Percentiles rank a stretch among this genome's conserved stretches.
These are phyloP conservation scores for Euzophera pinguis DNA, from an alignment of 2,888 invertebrate species.

Conservation along the genomic window DNA sequence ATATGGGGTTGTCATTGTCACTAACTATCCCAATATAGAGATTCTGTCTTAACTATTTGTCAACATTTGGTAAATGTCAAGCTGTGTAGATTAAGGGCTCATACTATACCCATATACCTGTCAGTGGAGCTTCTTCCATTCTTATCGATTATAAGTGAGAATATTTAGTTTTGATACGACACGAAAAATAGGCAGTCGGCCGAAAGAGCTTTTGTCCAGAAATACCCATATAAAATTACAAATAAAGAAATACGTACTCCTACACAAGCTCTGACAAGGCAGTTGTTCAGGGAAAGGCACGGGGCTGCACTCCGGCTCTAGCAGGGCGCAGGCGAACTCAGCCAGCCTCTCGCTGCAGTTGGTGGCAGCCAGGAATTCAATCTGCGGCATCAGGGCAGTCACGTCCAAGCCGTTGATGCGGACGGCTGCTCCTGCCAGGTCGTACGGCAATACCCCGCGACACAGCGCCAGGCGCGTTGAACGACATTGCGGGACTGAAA, in stretches of 20 bases:
- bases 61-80: too few species aligned
- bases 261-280: slow-evolving; percentile 83
- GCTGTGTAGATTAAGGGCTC: too few species aligned
- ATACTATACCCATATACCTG: too few species aligned
- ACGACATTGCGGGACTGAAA: slow-evolving; percentile 71
- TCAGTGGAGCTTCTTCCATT: too few species aligned
- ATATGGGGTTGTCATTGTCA: too few species aligned
- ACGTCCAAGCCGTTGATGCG: slow-evolving; percentile 57
- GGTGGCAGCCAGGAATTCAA: slow-evolving; percentile 80
- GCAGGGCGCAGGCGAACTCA: slow-evolving; percentile 81
- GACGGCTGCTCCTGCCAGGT: slow-evolving; percentile 77
- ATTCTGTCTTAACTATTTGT: too few species aligned
- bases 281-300: slow-evolving; percentile 77
- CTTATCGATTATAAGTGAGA: too few species aligned
- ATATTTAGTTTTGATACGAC: too few species aligned
- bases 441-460: slow-evolving; percentile 84
- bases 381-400: slow-evolving; percentile 70
- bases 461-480: slow-evolving; percentile 76
- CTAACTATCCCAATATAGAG: too few species aligned
- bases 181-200: too few species aligned
- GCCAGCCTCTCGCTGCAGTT: slow-evolving; percentile 82
- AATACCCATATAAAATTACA: too few species aligned
- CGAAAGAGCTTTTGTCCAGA: too few species aligned
- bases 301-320: slow-evolving; percentile 84
- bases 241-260: slow-evolving; percentile 63